Evolutionary conservation across 35 echinoderm and acorn worm genomes (phyloP).

Genomic region (Ophiothrix spiculata): DNA sequence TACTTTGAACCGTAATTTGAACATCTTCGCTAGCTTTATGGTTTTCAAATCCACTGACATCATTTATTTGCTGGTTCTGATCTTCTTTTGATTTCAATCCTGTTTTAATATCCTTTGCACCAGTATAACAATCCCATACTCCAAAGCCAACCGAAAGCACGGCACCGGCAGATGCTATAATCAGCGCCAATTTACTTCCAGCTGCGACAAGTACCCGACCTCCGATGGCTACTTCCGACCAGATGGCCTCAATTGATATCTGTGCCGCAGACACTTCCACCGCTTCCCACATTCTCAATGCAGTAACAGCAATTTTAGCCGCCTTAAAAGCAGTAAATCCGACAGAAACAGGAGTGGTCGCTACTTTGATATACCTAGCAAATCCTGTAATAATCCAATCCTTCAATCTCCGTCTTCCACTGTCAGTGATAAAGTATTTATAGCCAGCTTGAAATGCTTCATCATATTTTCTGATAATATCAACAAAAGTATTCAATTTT

Average conservation of each 20-base stretch:
- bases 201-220: neutral
- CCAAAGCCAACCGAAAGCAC: neutral
- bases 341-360: neutral
- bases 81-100: neutral
- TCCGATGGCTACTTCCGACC: neutral
- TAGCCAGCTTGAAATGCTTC: neutral
- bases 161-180: neutral
- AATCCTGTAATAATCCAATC: neutral
- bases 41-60: no score
- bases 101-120: neutral
- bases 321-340: neutral
- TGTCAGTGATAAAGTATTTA: neutral
- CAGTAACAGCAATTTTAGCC: neutral
- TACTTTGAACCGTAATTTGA: no score
- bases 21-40: no score
- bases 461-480: constrained; percentile 7
- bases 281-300: neutral
- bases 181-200: neutral
- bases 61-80: no score
- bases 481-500: neutral
- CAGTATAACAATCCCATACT: neutral
- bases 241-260: neutral
- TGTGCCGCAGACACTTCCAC: neutral
- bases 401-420: neutral
- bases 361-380: neutral